Conservation (phyloP, 2,888 invertebrate species). For the Hetaerina titia region DNA sequence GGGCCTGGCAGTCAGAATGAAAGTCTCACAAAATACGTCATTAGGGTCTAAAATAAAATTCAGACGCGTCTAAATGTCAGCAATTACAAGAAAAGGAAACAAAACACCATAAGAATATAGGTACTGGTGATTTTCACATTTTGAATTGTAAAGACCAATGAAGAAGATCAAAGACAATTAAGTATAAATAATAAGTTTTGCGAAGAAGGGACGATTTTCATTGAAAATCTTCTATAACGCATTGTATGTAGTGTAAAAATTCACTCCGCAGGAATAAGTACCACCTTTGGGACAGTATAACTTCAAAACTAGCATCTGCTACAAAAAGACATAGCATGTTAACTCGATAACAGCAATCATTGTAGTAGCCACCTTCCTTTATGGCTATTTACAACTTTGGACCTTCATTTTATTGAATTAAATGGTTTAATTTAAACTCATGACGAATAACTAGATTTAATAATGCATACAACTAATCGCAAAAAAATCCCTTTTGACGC, state of each 20-base stretch:
- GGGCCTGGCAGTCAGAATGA: background rate
- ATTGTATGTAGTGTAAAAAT: too few relatives aligned
- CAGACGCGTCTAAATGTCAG: background rate
- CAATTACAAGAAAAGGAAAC: background rate
- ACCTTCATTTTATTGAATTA: background rate
- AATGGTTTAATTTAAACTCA: background rate
- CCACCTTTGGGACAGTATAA: too few relatives aligned
- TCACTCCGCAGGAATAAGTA: too few relatives aligned
- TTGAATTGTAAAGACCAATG: too few relatives aligned
- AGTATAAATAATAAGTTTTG: too few relatives aligned
- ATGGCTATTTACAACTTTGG: background rate
- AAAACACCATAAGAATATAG: background rate
- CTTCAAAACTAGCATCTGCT: too few relatives aligned
- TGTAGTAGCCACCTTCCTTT: background rate
- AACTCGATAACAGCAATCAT: background rate
- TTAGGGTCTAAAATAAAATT: background rate
- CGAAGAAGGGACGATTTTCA: too few relatives aligned
- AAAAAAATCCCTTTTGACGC: background rate
- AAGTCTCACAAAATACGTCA: background rate
- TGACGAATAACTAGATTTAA: too few relatives aligned
- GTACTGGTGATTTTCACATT: too few relatives aligned
- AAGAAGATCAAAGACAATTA: too few relatives aligned
- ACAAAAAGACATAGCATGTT: background rate
- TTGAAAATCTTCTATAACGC: too few relatives aligned
- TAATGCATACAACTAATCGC: background rate